Evolutionary conservation across 2,888 invertebrate genomes (phyloP), one percentile per base, ranked within the genome.

Genomic region (Stenurella melanura): DNA sequence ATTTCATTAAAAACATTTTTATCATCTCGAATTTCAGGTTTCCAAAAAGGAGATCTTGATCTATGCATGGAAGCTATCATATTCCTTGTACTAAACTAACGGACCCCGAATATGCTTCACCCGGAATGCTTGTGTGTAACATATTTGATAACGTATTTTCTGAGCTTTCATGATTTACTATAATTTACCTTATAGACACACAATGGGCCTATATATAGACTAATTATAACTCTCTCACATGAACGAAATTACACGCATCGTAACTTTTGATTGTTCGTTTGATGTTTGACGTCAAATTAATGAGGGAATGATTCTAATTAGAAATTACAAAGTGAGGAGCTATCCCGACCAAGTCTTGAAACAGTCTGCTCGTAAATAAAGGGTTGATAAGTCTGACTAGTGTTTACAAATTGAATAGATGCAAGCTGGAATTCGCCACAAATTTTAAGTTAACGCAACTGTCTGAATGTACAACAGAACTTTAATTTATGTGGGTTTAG

Each of bases 231-330:
- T n/a, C 26, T 21, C 26, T 56, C 67, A 67, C 67, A 26, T 26
- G 67, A 67, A 56, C 54, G 26, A 26, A 50, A 26, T 67, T 67
- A 67, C 67, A 67, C 54, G 67, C 67, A 7, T 56, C 56, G 67
- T 56, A 56, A 56, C 54, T 56, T n/a, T 67, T 38, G n/a, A 56
- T 56, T 50, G 30, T 54, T 7, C 50, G 66, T 56, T 67, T 54
- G 67, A 67, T 54, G 54, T n/a, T 56, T 26, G 30, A 56, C 54
- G 21, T 67, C 26, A 67, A 50, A 30, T 67, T 67, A 54, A 26
- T 21, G 54, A 54, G 54, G 19, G 30, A 30, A 30, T 12, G 15
- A 42, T 15, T 42, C n/a, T 54, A 67, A 67, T 56, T 54, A 67
- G 54, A 21, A 67, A 67, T 50, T 56, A 67, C 67, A 67, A 67